Evolutionary conservation across 2,888 invertebrate species (phyloP).

Genomic region (Lasius platythorax): DNA sequence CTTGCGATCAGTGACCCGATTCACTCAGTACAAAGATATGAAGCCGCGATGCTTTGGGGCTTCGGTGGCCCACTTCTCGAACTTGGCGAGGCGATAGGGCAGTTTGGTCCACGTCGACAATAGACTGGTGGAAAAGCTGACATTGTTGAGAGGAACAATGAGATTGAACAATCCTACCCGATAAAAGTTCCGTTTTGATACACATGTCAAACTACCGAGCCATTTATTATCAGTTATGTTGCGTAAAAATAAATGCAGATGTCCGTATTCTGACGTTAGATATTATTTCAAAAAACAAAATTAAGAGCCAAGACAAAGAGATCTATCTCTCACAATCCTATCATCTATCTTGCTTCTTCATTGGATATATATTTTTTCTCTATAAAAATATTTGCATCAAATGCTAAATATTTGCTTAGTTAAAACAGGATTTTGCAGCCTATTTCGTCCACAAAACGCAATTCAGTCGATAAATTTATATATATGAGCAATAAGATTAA

Average conservation of each 20-base stretch:
- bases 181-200: slow-evolving; percentile 57
- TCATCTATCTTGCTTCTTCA: not conserved
- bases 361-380: not conserved
- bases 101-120: slow-evolving; percentile 63
- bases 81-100: slow-evolving; percentile 69
- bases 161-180: slow-evolving; percentile 66
- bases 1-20: slow-evolving; percentile 61
- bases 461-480: not conserved
- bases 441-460: not conserved
- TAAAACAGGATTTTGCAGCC: not conserved
- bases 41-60: slow-evolving; percentile 42
- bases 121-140: slow-evolving; percentile 56
- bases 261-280: not conserved
- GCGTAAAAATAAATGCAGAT: not conserved
- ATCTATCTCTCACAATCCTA: not conserved
- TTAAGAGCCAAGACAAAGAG: not conserved
- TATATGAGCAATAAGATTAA: not conserved
- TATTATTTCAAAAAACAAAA: not conserved
- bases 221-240: slow-evolving; percentile 1
- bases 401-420: not conserved
- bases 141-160: slow-evolving; percentile 69
- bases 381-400: not conserved
- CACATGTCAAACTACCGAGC: not conserved
- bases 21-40: slow-evolving; percentile 39
- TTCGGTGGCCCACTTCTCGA: slow-evolving; percentile 67